A percentile compares a stretch with the other conserved stretches of the same genome.
These are phyloP conservation scores for Lanius ludovicianus DNA, from an alignment of 2,113 vertebrate species.

Conservation along the genomic window DNA sequence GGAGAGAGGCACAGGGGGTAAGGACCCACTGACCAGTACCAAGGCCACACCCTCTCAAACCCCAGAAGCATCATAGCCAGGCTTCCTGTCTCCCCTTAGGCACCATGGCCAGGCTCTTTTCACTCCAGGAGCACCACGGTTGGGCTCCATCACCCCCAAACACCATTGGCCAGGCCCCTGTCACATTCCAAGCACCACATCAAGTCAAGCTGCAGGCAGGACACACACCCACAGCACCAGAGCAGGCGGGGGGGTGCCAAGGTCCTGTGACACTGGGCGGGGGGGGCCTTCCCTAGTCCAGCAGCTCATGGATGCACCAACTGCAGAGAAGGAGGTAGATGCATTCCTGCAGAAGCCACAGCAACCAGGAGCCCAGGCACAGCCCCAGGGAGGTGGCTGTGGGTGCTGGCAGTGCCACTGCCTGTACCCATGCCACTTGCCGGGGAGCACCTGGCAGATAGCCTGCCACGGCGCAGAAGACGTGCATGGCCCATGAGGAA, in stretches of 20 bases:
- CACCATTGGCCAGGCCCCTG: background rate
- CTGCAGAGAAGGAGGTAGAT: conserved; percentile 89
- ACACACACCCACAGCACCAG: background rate
- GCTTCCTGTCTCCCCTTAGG: background rate
- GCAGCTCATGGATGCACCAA: conserved; percentile 89
- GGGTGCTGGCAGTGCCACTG: conserved; percentile 59
- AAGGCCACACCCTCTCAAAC: background rate
- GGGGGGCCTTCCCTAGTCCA: conserved; percentile 74
- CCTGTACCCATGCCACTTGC: conserved; percentile 22
- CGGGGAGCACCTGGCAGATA: conserved; percentile 39
- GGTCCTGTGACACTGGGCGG: background rate
- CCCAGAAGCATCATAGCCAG: background rate
- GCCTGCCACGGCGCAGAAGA: background rate
- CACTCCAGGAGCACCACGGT: background rate
- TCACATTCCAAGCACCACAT: accelerated
- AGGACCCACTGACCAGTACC: background rate
- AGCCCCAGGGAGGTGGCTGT: conserved; percentile 67
- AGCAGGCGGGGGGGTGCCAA: background rate
- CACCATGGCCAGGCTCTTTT: background rate
- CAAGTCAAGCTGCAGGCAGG: background rate
- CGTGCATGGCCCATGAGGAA: background rate
- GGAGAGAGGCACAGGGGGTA: background rate
- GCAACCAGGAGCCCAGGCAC: conserved; percentile 70
- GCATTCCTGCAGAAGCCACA: conserved; percentile 78
- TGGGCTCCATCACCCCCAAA: background rate